A percentile compares a stretch with the other conserved stretches of the same genome.
Evolutionary conservation across 1,140 invertebrate species (phyloP).

Genomic region (Cyclargus thomasi): DNA sequence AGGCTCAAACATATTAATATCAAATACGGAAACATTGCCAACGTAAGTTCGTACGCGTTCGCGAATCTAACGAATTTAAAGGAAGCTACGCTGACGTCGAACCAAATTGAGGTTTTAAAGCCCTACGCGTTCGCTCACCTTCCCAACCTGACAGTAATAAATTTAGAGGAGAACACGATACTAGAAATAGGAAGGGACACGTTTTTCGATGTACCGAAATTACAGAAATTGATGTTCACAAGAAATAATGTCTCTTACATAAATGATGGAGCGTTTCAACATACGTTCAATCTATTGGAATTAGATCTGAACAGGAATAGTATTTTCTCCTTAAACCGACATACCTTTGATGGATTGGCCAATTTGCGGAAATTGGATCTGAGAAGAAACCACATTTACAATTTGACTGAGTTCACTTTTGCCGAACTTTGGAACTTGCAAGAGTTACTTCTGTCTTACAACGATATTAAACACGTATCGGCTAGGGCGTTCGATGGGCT

Average conservation of each 20-base stretch:
- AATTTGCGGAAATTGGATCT: conserved; percentile 12
- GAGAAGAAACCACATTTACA: conserved; percentile 3
- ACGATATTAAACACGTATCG: background rate
- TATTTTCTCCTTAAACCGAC: background rate
- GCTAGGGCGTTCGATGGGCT: conserved; percentile 2
- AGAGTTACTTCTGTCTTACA: background rate
- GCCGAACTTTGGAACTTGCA: conserved; percentile 8
- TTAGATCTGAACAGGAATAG: conserved; percentile 2
- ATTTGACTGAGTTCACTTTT: conserved; percentile 9
- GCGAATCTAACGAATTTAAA: conserved; percentile 7
- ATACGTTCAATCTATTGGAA: conserved; percentile 9
- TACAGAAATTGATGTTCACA: background rate
- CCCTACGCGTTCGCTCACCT: background rate
- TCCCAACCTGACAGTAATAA: background rate
- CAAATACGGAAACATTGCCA: background rate
- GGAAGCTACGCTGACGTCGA: background rate
- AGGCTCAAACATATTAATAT: conserved; percentile 1
- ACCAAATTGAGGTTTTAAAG: conserved; percentile 7
- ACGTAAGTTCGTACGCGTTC: background rate
- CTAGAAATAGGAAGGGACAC: conserved; percentile 1
- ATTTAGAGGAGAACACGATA: background rate
- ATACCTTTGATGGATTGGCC: conserved; percentile 6
- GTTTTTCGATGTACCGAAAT: conserved; percentile 6
- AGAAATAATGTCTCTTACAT: background rate
- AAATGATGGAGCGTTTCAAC: conserved; percentile 5